phyloP scores from a whole-genome alignment of 2,888 invertebrate species.

The Pyrrhosoma nymphula region DNA sequence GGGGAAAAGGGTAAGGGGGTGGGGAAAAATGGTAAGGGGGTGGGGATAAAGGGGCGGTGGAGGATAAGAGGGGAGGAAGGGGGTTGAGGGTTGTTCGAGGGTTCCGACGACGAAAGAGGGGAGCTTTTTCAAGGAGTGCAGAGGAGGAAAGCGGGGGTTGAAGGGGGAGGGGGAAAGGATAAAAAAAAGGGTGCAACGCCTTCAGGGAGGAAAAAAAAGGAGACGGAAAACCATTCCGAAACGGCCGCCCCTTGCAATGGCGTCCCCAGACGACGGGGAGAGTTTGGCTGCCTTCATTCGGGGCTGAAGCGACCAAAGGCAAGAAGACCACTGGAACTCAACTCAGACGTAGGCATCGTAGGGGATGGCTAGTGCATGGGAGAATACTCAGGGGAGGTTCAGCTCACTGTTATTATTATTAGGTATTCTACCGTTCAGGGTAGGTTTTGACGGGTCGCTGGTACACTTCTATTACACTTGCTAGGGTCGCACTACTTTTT shows the following conservation, averaged over 20 bases:
- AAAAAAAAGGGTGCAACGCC: conserved; percentile 64
- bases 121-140: conserved; percentile 9
- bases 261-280: conserved; percentile 17
- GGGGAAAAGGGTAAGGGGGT: neutral
- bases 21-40: neutral
- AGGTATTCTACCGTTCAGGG: neutral
- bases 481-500: too few species aligned
- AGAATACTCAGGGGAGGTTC: neutral
- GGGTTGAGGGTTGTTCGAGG: neutral
- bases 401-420: neutral
- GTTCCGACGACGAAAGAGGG: neutral
- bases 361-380: neutral
- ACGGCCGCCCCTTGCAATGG: conserved; percentile 45
- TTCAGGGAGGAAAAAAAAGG: neutral
- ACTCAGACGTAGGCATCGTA: neutral
- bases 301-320: neutral
- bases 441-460: too few species aligned
- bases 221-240: conserved; percentile 43
- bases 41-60: neutral
- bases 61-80: neutral
- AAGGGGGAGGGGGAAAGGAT: neutral
- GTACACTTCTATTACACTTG: too few species aligned
- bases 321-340: neutral
- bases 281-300: neutral
- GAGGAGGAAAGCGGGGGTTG: neutral